Evolutionary conservation across 2,797 vertebrate genomes (phyloP), one percentile per base, ranked within the genome.

Genomic region (Sebastes hubbsi): DNA sequence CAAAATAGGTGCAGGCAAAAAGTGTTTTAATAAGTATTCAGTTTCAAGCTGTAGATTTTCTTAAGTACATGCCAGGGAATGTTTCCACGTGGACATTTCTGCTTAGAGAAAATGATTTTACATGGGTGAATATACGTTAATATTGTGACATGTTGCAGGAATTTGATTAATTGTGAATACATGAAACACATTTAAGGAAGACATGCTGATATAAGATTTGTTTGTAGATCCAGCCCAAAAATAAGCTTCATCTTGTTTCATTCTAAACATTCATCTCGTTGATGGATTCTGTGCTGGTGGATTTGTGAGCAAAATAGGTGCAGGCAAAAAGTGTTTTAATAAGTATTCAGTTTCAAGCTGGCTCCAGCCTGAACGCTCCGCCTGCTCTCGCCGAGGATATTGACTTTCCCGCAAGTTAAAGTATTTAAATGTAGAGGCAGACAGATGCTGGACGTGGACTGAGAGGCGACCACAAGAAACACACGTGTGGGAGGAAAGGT

Each of bases 331-430:
- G 83, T 77, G 84, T 86, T 89, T 87, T 69, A 87, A 89, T 83
- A 88, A 91, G 89, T 90, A 68, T 92, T 93, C 77, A 49, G 87
- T 94, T 94, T 92, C 92, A 91, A 88, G 81, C 86, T 87, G 87
- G 89, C 91, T 87, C 65, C 87, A 54, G 88, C 84, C 66, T 73
- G 88, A 72, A 91, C 84, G 92, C 94, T 85, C 91, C 94, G 92
- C 93, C 93, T 89, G 93, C 91, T 93, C 86, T 81, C 86, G 65
- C 71, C 10, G 87, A 94, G 88, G 88, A 92, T 87, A 90, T 88
- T 91, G 88, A 93, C 92, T 94, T 94, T 93, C 92, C 87, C 90
- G 89, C 93, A 95, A 94, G 92, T 95, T 94, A 91, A 91, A 90
- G 91, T 90, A 92, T 93, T 94, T 94, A 94, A 95, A 95, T 92